These are phyloP conservation scores for Parauchenoglanis ngamensis DNA, from an alignment of 2,797 vertebrate genomes.

Conservation along the genomic window DNA sequence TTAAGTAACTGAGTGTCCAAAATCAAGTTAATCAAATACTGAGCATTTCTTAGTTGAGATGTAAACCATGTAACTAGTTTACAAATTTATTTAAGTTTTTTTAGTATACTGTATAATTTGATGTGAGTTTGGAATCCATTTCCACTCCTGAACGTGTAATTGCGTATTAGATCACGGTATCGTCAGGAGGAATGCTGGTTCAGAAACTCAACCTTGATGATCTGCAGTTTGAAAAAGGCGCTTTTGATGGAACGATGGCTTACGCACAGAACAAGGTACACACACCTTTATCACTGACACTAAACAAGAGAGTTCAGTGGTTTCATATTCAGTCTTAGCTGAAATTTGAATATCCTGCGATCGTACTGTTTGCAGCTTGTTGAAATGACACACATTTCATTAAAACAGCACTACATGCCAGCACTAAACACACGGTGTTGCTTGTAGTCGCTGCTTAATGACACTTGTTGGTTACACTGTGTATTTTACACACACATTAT, in stretches of 20 bases:
- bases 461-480: background rate
- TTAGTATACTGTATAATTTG: no score
- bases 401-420: background rate
- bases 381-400: background rate
- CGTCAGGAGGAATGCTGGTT: constrained; percentile 86
- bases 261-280: constrained; percentile 87
- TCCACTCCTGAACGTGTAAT: background rate
- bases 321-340: no score
- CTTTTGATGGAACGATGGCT: constrained; percentile 81
- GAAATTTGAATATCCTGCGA: no score
- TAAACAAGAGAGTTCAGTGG: background rate
- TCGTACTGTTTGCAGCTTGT: background rate
- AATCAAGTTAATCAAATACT: background rate
- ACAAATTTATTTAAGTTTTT: background rate
- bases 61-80: background rate
- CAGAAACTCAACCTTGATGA: constrained; percentile 81
- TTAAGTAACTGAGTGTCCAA: background rate
- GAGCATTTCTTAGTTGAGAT: background rate
- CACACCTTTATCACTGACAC: background rate
- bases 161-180: constrained; percentile 77
- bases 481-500: background rate
- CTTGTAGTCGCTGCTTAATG: background rate
- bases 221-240: constrained; percentile 78
- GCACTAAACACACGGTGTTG: background rate
- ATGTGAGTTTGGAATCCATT: background rate